Evolutionary conservation across 2,797 vertebrate genomes (phyloP).

Genomic region (Aselliscus stoliczkanus): DNA sequence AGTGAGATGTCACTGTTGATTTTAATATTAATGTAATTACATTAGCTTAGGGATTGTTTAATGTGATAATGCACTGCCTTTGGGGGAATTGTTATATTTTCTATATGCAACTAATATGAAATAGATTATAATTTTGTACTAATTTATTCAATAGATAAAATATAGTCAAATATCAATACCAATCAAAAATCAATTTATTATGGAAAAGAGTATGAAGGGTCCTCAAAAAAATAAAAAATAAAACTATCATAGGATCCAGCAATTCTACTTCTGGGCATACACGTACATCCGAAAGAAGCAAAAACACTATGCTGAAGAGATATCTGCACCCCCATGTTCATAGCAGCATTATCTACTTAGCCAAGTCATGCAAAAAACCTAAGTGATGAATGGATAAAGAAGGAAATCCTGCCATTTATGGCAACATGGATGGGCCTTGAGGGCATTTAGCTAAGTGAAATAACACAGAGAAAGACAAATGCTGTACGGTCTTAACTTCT

Average conservation of each 20-base stretch:
- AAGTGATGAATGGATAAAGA: neutral
- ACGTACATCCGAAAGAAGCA: neutral
- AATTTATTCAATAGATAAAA: neutral
- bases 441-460: neutral
- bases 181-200: neutral
- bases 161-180: neutral
- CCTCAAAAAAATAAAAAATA: neutral
- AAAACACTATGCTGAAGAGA: neutral
- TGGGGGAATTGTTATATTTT: neutral
- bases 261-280: neutral
- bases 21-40: neutral
- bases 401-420: neutral
- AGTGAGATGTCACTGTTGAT: neutral
- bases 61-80: neutral
- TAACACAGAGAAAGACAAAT: neutral
- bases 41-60: neutral
- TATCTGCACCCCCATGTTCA: neutral
- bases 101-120: neutral
- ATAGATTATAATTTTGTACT: neutral
- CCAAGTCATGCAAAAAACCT: neutral
- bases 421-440: neutral
- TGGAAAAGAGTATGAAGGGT: neutral
- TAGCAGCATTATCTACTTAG: neutral
- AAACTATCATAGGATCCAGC: neutral
- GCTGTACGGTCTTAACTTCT: neutral